Evolutionary conservation across 2,888 invertebrate genomes (phyloP), one percentile per base, ranked within the genome.

Genomic region (Lycocerus yunnanus): DNA sequence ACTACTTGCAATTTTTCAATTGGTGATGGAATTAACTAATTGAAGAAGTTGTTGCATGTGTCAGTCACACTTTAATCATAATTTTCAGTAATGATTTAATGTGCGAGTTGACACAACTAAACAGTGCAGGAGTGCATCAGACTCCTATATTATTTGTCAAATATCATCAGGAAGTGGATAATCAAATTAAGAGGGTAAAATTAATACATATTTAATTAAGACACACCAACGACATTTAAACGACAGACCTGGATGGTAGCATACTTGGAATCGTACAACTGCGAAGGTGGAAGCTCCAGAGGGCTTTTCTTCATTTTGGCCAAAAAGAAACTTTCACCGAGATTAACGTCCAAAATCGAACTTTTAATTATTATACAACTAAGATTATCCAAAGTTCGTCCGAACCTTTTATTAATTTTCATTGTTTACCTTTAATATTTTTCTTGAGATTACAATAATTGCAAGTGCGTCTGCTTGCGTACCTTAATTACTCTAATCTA

Each of bases 261-360:
- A 71, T 77, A 80, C 74, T 79, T 79, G 5, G 80, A 78, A 2
- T 78, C 77, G 68, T 80, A 81, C 8, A 81, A 71, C 27, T 81
- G 77, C 11, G 79, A 77, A n/a, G 76, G 65, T 9, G 80, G 80
- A 66, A 80, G 60, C 3, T 76, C 70, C 11, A 72, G 15, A 10
- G 71, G 63, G 20, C 76, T 14, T 16, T 63, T 11, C 13, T 71
- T 68, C 74, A 70, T 69, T 59, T 59, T 58, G n/a, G 10, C 11
- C 63, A 27, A 61, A 15, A 69, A 60, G 6, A 43, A 43, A 43
- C 43, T 43, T n/a, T n/a, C 8, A 43, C 43, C 43, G n/a, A n/a
- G 6, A 43, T 27, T 1, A 27, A 1, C 27, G 27, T 27, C n/a
- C 43, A 43, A 43, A 43, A 43, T 43, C 43, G 43, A 43, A 43